A percentile compares a stretch with the other conserved stretches of the same genome.
These are phyloP conservation scores for Colletes collaris DNA, from an alignment of 2,888 invertebrate species.

Conservation along the genomic window DNA sequence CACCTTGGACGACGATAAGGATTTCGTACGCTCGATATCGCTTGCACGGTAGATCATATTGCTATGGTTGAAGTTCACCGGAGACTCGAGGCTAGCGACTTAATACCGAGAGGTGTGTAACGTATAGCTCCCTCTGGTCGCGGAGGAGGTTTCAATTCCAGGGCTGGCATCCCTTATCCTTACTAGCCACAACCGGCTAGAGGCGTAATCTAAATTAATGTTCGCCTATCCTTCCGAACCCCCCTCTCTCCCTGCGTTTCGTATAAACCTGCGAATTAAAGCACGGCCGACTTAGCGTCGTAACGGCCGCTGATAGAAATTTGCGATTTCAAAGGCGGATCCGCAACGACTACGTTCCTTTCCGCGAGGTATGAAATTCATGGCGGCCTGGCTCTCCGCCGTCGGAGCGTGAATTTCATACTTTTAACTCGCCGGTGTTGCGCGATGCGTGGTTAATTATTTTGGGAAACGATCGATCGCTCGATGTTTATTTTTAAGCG, in stretches of 20 bases:
- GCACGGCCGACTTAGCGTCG: slow-evolving; percentile 51
- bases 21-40: slow-evolving; percentile 56
- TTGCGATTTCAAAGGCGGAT: slow-evolving; percentile 15
- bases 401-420: slow-evolving; percentile 8
- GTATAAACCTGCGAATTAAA: slow-evolving; percentile 60
- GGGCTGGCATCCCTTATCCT: slow-evolving; percentile 50
- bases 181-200: slow-evolving; percentile 66
- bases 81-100: slow-evolving; percentile 36
- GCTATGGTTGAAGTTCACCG: slow-evolving; percentile 35
- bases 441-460: slow-evolving; percentile 32
- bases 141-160: slow-evolving; percentile 60
- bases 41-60: slow-evolving; percentile 41
- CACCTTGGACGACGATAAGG: slow-evolving; percentile 59
- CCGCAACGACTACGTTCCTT: not conserved
- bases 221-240: slow-evolving; percentile 54
- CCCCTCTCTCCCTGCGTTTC: not conserved
- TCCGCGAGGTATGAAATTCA: slow-evolving; percentile 1
- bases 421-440: slow-evolving; percentile 1
- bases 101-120: slow-evolving; percentile 57
- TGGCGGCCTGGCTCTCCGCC: not conserved
- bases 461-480: slow-evolving; percentile 45
- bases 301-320: slow-evolving; percentile 37
- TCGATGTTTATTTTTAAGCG: slow-evolving; percentile 47
- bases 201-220: slow-evolving; percentile 71
- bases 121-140: slow-evolving; percentile 45